These are phyloP conservation scores for Narcine bancroftii DNA, from an alignment of 2,113 vertebrate species.

Conservation along the genomic window DNA sequence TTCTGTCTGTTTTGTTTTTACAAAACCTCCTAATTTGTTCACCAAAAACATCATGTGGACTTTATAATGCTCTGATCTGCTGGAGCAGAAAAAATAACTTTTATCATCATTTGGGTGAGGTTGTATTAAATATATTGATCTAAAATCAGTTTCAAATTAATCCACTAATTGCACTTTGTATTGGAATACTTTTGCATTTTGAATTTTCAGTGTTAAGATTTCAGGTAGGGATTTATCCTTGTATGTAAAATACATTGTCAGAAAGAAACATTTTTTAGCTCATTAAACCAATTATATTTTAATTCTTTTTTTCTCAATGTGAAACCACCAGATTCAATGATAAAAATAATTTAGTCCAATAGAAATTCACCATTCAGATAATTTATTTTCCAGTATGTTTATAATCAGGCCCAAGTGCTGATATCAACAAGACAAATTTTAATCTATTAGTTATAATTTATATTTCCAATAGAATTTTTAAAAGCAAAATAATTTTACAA, in stretches of 20 bases:
- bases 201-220: neutral
- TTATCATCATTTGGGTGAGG: neutral
- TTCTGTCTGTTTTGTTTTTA: neutral
- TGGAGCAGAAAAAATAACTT: neutral
- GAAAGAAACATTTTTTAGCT: neutral
- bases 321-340: neutral
- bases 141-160: neutral
- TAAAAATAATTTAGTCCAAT: neutral
- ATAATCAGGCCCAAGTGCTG: slow-evolving; percentile 30
- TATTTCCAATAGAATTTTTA: slow-evolving; percentile 72
- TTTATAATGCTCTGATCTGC: neutral
- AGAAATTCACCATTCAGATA: neutral
- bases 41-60: neutral
- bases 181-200: neutral
- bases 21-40: neutral
- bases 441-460: slow-evolving; percentile 51
- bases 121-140: neutral
- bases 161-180: neutral
- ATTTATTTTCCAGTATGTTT: slow-evolving; percentile 22
- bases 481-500: slow-evolving; percentile 73
- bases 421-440: slow-evolving; percentile 29
- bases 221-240: neutral
- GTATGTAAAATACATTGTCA: neutral
- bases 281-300: neutral
- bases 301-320: neutral